Evolutionary conservation across 2,888 invertebrate genomes (phyloP).

Genomic region (Chromoteleia sp.): DNA sequence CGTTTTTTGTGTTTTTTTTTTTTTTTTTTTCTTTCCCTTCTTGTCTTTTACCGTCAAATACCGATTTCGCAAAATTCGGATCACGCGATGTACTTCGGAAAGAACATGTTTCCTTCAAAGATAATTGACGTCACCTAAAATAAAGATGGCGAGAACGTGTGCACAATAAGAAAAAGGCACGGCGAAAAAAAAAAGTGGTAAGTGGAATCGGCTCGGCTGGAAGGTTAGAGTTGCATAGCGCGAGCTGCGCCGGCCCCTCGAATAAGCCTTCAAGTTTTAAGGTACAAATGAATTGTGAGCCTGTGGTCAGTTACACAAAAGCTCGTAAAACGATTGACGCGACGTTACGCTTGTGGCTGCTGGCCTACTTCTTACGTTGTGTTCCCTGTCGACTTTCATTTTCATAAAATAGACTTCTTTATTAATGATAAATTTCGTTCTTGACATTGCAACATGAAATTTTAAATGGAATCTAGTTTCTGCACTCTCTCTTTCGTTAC

Average conservation of each 20-base stretch:
- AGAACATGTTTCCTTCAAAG: conserved; percentile 63
- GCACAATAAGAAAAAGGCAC: conserved; percentile 57
- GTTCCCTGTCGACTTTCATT: conserved; percentile 63
- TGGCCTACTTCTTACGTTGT: conserved; percentile 66
- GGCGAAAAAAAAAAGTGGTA: conserved; percentile 26
- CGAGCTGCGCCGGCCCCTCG: conserved; percentile 10
- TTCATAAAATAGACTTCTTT: conserved; percentile 69
- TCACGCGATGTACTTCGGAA: conserved; percentile 59
- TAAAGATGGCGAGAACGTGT: conserved; percentile 60
- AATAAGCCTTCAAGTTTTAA: conserved; percentile 66
- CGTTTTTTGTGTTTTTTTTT: conserved; percentile 2
- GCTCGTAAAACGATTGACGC: conserved; percentile 69
- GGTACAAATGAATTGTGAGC: conserved; percentile 68
- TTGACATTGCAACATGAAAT: conserved; percentile 62
- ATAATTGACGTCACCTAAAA: conserved; percentile 67
- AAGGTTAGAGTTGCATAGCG: conserved; percentile 57
- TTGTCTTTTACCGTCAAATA: conserved; percentile 46
- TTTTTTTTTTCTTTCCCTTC: not conserved
- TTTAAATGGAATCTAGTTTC: conserved; percentile 40
- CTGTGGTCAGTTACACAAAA: conserved; percentile 70
- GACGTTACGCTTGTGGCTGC: conserved; percentile 61
- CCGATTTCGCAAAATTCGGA: conserved; percentile 64
- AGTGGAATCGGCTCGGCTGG: conserved; percentile 51
- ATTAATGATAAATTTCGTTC: conserved; percentile 66
- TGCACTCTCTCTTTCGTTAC: conserved; percentile 53